Evolutionary conservation across 2,113 vertebrate species (phyloP), one percentile per base, ranked within the genome.

Genomic region (Blennius ocellaris): DNA sequence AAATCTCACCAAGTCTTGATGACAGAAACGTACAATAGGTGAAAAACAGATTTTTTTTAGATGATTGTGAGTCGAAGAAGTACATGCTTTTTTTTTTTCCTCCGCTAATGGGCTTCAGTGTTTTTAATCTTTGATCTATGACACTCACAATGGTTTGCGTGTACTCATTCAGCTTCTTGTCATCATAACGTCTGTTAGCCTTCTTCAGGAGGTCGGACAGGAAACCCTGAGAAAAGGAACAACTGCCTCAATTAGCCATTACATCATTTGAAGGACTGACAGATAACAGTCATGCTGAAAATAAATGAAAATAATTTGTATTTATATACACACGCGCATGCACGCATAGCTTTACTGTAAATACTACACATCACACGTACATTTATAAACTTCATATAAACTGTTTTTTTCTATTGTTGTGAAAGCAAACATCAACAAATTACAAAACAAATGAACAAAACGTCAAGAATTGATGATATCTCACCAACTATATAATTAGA

Each of bases 191-290:
- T 78, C 96, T 92, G 92, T 99, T 98, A 0, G 97, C 96, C 84
- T 97, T 99, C 90, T 97, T 97, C 91, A 99, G 92, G 84, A 99
- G 94, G 86, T 99, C 97, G 0, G 95, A 96, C 80, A 99, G 93
- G 90, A 99, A 99, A 3, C 96, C 96, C 97, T 99, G 83, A 30
- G 21, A 30, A 30, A 53, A 61, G 78, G 21, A 74, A 3, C 52
- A 41, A 47, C 6, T 5, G 9, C 2, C 10, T 5, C 38, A 52
- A 36, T 65, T 30, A 47, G n/a, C 30, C 9, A 60, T 38, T 7
- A 36, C 8, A 68, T 6, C 8, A 1, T 8, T n/a, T 12, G 0
- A 51, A 15, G 16, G 11, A 5, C 45, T 54, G 30, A 47, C 11
- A 14, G 21, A 4, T 30, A 2, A 30, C 21, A 30, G 21, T 30